Percentiles rank a stretch among this genome's conserved stretches.
Evolutionary conservation across 2,797 vertebrate species (phyloP).

Genomic region (Gymnoscopelus braueri): DNA sequence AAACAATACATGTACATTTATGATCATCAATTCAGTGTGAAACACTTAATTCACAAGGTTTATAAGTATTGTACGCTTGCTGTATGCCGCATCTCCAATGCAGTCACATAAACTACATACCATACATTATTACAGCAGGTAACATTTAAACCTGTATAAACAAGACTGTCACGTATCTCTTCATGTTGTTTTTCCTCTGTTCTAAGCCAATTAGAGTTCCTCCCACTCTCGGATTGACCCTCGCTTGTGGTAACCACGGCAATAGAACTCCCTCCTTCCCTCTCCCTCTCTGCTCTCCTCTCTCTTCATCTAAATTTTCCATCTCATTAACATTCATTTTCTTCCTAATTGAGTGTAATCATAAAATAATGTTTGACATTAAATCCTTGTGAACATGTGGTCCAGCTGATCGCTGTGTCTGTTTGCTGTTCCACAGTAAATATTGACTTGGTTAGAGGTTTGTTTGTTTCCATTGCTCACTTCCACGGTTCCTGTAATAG

Average conservation of each 20-base stretch:
- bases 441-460: conserved; percentile 51
- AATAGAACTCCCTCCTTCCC: not conserved
- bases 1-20: not conserved
- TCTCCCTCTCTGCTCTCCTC: conserved; percentile 64
- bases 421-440: conserved; percentile 58
- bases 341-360: conserved; percentile 86
- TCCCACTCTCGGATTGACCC: conserved; percentile 52
- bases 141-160: conserved; percentile 62
- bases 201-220: conserved; percentile 69
- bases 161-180: conserved; percentile 69
- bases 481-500: conserved; percentile 36
- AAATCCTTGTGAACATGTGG: conserved; percentile 75
- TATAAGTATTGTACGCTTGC: conserved; percentile 7
- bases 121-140: conserved; percentile 50
- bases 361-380: conserved; percentile 85
- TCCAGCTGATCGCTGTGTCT: conserved; percentile 63
- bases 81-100: not conserved
- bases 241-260: conserved; percentile 46
- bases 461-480: conserved; percentile 48
- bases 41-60: not conserved
- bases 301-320: conserved; percentile 80
- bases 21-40: not conserved
- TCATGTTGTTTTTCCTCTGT: conserved; percentile 43
- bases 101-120: conserved; percentile 31
- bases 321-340: conserved; percentile 89